Evolutionary conservation across 1,140 invertebrate species (phyloP).

Genomic region (Papilio polyxenes): DNA sequence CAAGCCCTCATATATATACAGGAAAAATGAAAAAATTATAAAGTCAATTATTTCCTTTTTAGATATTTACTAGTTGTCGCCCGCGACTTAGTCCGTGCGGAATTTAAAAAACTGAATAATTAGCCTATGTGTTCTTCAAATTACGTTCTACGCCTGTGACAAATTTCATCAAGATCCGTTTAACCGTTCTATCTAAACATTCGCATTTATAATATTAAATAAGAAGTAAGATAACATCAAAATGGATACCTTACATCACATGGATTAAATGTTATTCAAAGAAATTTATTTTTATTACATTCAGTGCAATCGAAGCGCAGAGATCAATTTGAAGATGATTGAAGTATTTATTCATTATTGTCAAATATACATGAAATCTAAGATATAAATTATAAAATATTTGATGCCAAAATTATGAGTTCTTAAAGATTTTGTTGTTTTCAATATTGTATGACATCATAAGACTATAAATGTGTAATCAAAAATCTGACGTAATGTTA

Average conservation of each 20-base stretch:
- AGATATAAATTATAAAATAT: neutral
- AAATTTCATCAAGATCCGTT: no score
- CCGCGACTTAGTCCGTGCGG: no score
- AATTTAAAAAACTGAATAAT: no score
- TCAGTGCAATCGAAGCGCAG: neutral
- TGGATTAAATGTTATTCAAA: neutral
- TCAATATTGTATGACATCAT: neutral
- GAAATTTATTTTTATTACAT: neutral
- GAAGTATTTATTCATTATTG: no score
- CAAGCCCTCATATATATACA: conserved; percentile 13
- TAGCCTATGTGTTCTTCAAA: no score
- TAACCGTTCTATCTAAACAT: no score
- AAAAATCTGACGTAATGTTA: neutral
- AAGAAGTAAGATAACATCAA: neutral
- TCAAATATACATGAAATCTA: neutral
- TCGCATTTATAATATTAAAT: no score
- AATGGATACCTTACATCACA: neutral
- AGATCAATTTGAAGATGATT: neutral
- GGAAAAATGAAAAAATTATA: neutral
- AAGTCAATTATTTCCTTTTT: neutral
- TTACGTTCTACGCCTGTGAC: no score
- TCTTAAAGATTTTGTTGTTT: conserved; percentile 2
- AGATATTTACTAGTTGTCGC: neutral
- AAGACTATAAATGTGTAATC: conserved; percentile 3
- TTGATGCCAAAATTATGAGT: neutral